phyloP scores from a whole-genome alignment of 2,113 vertebrate genomes.

The Casuarius casuarius region DNA sequence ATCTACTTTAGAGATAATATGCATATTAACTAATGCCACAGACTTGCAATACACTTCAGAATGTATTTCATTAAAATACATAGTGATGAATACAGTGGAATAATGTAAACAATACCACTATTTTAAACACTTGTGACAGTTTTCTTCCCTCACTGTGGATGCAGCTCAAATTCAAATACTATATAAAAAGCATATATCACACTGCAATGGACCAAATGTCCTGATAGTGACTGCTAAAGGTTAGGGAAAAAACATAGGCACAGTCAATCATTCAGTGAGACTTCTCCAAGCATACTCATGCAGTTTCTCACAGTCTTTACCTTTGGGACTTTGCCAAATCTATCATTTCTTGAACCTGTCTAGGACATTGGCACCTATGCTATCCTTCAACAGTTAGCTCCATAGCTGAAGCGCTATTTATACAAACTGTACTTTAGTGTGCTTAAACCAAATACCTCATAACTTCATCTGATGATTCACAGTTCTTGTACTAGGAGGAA shows the following conservation, averaged over 20 bases:
- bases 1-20: not conserved
- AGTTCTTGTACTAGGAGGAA: not conserved
- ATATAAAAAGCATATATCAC: not conserved
- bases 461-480: not conserved
- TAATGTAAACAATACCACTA: not conserved
- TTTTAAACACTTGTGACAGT: not conserved
- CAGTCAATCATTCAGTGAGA: not conserved
- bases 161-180: not conserved
- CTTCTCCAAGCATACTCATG: not conserved
- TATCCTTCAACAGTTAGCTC: not conserved
- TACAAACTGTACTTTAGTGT: not conserved
- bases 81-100: not conserved
- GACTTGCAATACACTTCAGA: not conserved
- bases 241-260: not conserved
- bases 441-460: not conserved
- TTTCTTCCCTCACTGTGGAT: not conserved
- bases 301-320: not conserved
- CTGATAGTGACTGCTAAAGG: not conserved
- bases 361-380: rapidly evolving
- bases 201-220: not conserved
- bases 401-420: not conserved
- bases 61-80: not conserved
- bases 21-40: not conserved
- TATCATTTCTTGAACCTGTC: not conserved
- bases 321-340: not conserved